These are phyloP conservation scores for Phrixothrix hirtus DNA, from an alignment of 2,888 invertebrate species.

Conservation along the genomic window DNA sequence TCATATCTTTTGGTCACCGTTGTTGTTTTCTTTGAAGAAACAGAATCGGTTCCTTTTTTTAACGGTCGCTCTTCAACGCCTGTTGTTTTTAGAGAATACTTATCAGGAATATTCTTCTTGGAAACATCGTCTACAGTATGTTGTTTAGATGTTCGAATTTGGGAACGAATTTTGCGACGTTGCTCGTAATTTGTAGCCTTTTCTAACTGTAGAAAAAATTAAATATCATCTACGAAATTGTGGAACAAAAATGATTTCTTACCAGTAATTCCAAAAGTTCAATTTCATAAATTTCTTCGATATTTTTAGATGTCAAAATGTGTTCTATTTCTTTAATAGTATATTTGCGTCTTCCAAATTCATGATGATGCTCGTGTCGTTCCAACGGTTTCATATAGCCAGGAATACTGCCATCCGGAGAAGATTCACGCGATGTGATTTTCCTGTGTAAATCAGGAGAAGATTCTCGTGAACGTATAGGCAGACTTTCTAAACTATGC, in stretches of 20 bases:
- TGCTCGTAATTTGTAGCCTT: slow-evolving; percentile 77
- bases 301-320: slow-evolving; percentile 58
- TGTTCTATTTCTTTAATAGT: slow-evolving; percentile 54
- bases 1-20: slow-evolving; percentile 41
- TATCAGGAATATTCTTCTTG: slow-evolving; percentile 34
- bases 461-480: slow-evolving; percentile 24
- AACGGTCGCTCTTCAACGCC: slow-evolving; percentile 55
- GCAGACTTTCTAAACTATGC: not conserved
- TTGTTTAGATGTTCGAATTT: slow-evolving; percentile 74
- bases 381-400: slow-evolving; percentile 52
- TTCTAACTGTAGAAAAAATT: slow-evolving; percentile 61
- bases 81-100: slow-evolving; percentile 18
- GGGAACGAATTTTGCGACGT: slow-evolving; percentile 74
- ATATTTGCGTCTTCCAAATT: not conserved
- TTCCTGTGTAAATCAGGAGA: slow-evolving; percentile 11
- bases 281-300: slow-evolving; percentile 75
- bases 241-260: too few species aligned
- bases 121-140: slow-evolving; percentile 47
- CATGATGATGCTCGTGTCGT: slow-evolving; percentile 20
- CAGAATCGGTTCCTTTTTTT: slow-evolving; percentile 57
- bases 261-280: slow-evolving; percentile 73
- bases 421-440: slow-evolving; percentile 20
- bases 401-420: slow-evolving; percentile 41
- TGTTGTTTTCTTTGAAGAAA: slow-evolving; percentile 31
- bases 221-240: not conserved